A percentile compares a stretch with the other conserved stretches of the same genome.
These are phyloP conservation scores for Ammodytes marinus DNA, from an alignment of 2,113 vertebrate genomes.

Conservation along the genomic window DNA sequence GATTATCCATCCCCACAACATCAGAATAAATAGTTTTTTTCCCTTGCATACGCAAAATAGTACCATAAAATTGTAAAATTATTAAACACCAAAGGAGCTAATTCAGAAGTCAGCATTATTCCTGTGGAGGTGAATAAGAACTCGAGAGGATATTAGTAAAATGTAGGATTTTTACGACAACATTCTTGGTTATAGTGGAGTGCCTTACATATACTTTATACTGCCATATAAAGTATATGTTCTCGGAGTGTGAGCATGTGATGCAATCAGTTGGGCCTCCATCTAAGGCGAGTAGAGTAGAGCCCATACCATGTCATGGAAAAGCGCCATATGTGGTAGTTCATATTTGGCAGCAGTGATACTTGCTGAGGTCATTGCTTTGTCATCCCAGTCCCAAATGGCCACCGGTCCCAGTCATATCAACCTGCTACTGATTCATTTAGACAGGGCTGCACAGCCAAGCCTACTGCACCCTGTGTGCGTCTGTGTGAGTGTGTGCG, in stretches of 20 bases:
- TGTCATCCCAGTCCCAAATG: slow-evolving; percentile 74
- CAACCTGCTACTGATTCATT: slow-evolving; percentile 77
- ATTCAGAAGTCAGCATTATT: not conserved
- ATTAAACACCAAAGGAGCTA: not conserved
- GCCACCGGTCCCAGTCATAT: slow-evolving; percentile 74
- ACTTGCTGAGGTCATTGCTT: slow-evolving; percentile 69
- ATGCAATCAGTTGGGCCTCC: slow-evolving; percentile 44
- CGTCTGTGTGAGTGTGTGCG: slow-evolving; percentile 36
- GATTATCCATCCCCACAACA: not conserved
- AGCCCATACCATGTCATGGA: no score
- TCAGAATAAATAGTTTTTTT: not conserved
- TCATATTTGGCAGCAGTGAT: slow-evolving; percentile 45
- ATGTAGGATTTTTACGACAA: not conserved
- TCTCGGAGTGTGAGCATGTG: slow-evolving; percentile 5
- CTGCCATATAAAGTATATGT: not conserved
- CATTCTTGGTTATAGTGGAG: not conserved
- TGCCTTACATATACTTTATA: not conserved
- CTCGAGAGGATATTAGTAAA: not conserved
- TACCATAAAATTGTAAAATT: not conserved
- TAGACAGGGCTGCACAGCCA: slow-evolving; percentile 65
- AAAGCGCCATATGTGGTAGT: slow-evolving; percentile 25
- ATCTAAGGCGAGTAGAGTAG: not conserved
- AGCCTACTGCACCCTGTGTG: slow-evolving; percentile 44
- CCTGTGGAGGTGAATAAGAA: not conserved
- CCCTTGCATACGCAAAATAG: not conserved